Base-by-base conservation (phyloP, 1,140 invertebrate species). In the Wiebesia pumilae region DNA sequence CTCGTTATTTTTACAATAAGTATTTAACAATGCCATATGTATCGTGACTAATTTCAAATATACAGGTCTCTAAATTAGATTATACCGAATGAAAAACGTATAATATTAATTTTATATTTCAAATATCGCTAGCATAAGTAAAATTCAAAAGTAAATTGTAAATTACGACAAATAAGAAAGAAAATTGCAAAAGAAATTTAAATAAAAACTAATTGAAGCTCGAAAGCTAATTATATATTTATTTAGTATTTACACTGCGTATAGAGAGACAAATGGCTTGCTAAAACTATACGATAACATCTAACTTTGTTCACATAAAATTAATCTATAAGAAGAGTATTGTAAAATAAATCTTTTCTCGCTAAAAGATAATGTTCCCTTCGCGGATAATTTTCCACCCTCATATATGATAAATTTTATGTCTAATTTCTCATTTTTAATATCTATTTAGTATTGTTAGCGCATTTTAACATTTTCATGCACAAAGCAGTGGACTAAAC, bases 281-380 rank as follows among this genome's bases (percentile, higher is more conserved):
- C 30, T 69, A 69, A 69, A 69, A 69, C 3, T 69, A 12, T 62
- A 62, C 27, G 27, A 27, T 62, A 10, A 62, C 24, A 27, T 27
- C 58, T 27, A 62, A 62, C 21, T 62, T 62, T 27, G 24, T 62
- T 27, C 27, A 62, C 58, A 62, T 62, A 62, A 62, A 62, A 62
- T 24, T 62, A 62, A 62, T 62, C 58, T 62, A 62, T 2, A 62
- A 27, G 3, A 62, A 62, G 27, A 62, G 27, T 27, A 62, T 62
- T 27, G 24, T 27, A 62, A 62, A 62, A 47, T 14, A n/a, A 47
- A 54, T 54, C 2, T 62, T 62, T 62, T 27, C 21, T 62, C 21
- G 14, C 27, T 62, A 67, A 67, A 67, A 35, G 69, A 71, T 71
- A 71, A 35, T 71, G 69, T 71, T 21, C 69, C 69, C 69, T 35